Base-by-base conservation (phyloP, 2,113 vertebrate species). In the Chinchilla lanigera region DNA sequence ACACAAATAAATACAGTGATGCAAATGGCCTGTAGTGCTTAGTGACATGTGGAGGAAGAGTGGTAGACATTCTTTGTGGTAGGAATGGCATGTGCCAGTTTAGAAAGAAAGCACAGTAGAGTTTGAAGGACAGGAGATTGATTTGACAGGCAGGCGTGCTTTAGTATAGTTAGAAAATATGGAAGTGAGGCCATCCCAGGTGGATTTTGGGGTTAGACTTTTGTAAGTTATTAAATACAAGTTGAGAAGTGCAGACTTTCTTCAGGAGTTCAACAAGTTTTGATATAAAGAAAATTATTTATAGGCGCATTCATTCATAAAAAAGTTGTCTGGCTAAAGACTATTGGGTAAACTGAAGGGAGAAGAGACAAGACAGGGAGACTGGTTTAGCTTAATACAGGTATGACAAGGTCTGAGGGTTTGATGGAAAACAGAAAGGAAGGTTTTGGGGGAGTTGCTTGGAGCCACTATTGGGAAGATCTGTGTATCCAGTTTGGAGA, bases 111-210 rank as follows among this genome's bases (percentile, higher is more conserved):
- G 65, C 96, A 81, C 35, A 82, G 63, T 75, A 54, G 63, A 80
- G 30, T 80, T 69, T 93, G 83, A 81, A 97, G 69, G 71, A 82
- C 52, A 82, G 63, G 63, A 63, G 75, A 24, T 73, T 96, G 52
- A 71, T 90, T 85, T 94, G 93, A 87, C 78, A 82, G 93, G 75
- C 78, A 41, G 41, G n/a, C 63, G 86, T 44, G 11, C 47, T 71
- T 86, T 82, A 95, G 60, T 60, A 17, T 71, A 81, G 75, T 85
- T 96, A 73, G 63, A 73, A 91, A 93, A 95, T 80, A n/a, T 14
- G 65, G 47, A 24, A 1, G 5, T 83, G n/a, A 56, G 47, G n/a
- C 35, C 54, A 11, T 95, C 73, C 20, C 26, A 85, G 73, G 77
- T 82, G n/a, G 54, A 89, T 82, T 52, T 78, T 41, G 44, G n/a